phyloP scores from a whole-genome alignment of 2,797 vertebrate genomes.

The Chelonia mydas region DNA sequence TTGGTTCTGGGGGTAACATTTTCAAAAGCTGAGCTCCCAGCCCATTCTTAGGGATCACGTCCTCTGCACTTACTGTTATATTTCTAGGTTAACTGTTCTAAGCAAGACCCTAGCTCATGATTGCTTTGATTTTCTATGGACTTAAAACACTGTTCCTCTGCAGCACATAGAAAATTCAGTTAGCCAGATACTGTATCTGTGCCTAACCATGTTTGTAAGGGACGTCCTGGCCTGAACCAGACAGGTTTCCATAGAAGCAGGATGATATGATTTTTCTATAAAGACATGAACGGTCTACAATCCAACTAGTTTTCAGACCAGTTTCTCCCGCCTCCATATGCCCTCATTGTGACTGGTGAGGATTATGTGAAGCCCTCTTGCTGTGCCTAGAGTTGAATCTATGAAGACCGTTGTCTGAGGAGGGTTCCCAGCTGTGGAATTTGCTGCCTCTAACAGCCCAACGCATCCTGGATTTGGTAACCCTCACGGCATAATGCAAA shows the following conservation, averaged over 20 bases:
- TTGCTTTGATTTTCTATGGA: background rate
- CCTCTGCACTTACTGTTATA: background rate
- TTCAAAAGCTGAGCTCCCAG: conserved; percentile 24
- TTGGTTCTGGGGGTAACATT: background rate
- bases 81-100: conserved; percentile 19
- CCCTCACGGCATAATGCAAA: background rate
- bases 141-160: background rate
- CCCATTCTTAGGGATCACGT: background rate
- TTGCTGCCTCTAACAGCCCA: background rate
- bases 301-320: background rate
- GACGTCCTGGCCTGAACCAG: background rate
- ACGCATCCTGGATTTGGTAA: background rate
- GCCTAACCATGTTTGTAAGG: background rate
- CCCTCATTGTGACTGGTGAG: background rate
- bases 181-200: background rate
- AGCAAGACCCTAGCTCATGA: background rate
- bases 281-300: background rate
- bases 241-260: background rate
- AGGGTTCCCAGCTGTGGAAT: background rate
- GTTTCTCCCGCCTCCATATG: background rate
- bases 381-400: background rate
- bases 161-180: background rate
- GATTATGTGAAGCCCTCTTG: background rate
- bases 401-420: background rate
- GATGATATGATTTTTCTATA: background rate